A percentile compares a stretch with the other conserved stretches of the same genome.
Conservation (phyloP, 2,888 invertebrate species). For the Polyploca ridens region DNA sequence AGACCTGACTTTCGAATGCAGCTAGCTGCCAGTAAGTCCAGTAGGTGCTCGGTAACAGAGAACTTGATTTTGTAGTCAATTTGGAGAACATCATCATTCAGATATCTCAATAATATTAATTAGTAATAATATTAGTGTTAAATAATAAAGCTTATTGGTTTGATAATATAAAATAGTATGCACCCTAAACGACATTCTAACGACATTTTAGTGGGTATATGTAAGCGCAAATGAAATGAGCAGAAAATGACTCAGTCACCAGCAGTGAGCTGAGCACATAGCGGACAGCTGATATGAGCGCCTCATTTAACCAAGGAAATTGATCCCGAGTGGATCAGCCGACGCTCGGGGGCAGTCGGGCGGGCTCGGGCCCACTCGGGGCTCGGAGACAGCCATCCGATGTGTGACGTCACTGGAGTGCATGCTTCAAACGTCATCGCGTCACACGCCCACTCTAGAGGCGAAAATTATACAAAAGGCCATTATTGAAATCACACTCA, state of each 20-base stretch:
- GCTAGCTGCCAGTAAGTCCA: too few relatives aligned
- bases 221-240: conserved; percentile 1
- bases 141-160: too few relatives aligned
- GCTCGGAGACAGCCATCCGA: neutral
- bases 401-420: conserved; percentile 4
- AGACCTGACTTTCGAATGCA: too few relatives aligned
- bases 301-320: conserved; percentile 13
- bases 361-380: neutral
- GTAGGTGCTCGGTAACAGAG: too few relatives aligned
- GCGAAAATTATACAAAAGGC: neutral
- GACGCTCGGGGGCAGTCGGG: neutral
- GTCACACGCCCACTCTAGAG: neutral
- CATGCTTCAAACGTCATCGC: neutral
- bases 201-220: neutral
- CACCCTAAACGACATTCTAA: neutral
- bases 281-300: conserved; percentile 4
- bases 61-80: too few relatives aligned
- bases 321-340: conserved; percentile 10
- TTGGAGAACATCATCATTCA: too few relatives aligned
- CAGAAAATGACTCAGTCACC: neutral
- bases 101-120: too few relatives aligned
- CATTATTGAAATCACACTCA: neutral
- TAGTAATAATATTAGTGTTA: too few relatives aligned
- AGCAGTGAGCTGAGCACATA: neutral
- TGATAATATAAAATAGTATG: neutral